Evolutionary conservation across 2,888 invertebrate genomes (phyloP).

Genomic region (Capitulum mitella): DNA sequence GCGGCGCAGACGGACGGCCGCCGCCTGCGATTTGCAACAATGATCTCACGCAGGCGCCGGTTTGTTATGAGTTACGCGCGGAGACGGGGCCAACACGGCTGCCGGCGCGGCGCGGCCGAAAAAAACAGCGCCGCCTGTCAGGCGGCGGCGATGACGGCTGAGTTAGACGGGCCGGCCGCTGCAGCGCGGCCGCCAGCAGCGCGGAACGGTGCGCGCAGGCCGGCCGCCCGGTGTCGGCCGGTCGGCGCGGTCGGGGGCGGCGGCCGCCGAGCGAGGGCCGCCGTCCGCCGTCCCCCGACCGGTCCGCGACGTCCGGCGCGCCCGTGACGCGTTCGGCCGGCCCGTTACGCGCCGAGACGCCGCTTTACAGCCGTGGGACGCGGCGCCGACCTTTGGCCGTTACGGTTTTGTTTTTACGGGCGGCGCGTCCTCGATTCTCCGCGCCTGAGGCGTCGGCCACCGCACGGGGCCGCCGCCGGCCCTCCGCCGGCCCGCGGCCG

Average conservation of each 20-base stretch:
- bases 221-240: too few species aligned
- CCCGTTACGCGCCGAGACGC: neutral
- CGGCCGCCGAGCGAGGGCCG: too few species aligned
- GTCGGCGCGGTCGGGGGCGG: neutral
- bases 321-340: neutral
- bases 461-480: neutral
- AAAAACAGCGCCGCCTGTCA: neutral
- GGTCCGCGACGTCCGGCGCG: neutral
- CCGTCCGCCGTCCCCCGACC: too few species aligned
- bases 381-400: neutral
- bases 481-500: too few species aligned
- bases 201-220: too few species aligned
- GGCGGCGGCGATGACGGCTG: neutral
- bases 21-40: conserved; percentile 18
- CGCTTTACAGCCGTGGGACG: neutral
- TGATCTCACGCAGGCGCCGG: neutral
- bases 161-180: neutral
- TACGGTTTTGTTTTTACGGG: neutral
- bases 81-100: neutral
- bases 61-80: neutral
- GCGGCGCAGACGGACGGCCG: neutral
- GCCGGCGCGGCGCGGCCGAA: neutral
- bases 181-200: neutral
- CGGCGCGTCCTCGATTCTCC: neutral
- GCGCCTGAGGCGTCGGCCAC: neutral